A percentile compares a stretch with the other conserved stretches of the same genome.
Evolutionary conservation across 1,140 invertebrate genomes (phyloP).

Genomic region (Agrypnia vestita): DNA sequence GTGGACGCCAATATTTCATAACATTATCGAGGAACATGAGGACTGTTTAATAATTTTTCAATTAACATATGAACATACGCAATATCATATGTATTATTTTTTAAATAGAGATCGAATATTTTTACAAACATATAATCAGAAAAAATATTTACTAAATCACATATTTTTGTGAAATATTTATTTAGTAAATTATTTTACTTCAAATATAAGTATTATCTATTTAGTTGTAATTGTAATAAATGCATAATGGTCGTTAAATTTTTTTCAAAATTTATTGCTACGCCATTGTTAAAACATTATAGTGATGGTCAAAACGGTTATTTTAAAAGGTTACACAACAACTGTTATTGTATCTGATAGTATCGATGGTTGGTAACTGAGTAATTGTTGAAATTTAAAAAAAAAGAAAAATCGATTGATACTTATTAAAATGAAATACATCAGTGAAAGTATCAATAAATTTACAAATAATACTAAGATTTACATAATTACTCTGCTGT

Average conservation of each 20-base stretch:
- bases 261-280: not conserved
- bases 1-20: slow-evolving; percentile 1
- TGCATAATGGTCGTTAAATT: not conserved
- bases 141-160: not conserved
- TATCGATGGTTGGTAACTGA: too few species aligned
- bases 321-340: not conserved
- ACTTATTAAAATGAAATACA: too few species aligned
- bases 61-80: slow-evolving; percentile 16
- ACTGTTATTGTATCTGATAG: too few species aligned
- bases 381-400: too few species aligned
- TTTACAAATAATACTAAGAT: slow-evolving; percentile 19
- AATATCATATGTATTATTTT: slow-evolving; percentile 15
- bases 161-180: not conserved
- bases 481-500: slow-evolving; percentile 14
- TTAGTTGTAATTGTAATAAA: not conserved
- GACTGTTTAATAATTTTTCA: slow-evolving; percentile 34
- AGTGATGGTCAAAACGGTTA: not conserved
- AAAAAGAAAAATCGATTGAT: too few species aligned
- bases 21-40: slow-evolving; percentile 20
- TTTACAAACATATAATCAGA: slow-evolving; percentile 8
- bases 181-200: too few species aligned
- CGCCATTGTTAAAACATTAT: not conserved
- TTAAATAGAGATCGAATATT: slow-evolving; percentile 25
- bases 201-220: not conserved
- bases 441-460: too few species aligned